phyloP scores from a whole-genome alignment of 2,888 invertebrate genomes.

The Apoda limacodes region DNA sequence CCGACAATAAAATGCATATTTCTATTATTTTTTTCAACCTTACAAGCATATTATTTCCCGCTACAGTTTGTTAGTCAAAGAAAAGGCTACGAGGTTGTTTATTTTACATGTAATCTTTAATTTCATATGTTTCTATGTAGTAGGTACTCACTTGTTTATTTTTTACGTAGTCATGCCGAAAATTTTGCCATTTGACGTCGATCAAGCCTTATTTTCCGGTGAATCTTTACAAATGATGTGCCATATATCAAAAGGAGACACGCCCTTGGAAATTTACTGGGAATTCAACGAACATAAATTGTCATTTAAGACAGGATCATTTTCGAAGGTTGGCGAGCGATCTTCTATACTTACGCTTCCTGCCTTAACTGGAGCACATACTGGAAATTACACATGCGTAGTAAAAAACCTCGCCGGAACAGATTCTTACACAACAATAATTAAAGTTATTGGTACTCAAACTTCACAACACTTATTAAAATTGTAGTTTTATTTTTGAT shows the following conservation, averaged over 20 bases:
- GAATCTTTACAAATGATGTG: slow-evolving; percentile 74
- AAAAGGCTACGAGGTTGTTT: too few relatives aligned
- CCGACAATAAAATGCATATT: slow-evolving; percentile 35
- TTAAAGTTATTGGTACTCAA: slow-evolving; percentile 64
- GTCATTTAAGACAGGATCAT: slow-evolving; percentile 57
- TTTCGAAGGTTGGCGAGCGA: slow-evolving; percentile 51
- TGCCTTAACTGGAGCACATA: slow-evolving; percentile 58
- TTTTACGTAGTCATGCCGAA: slow-evolving; percentile 61
- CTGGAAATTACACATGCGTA: slow-evolving; percentile 70
- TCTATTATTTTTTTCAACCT: slow-evolving; percentile 27
- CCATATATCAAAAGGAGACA: slow-evolving; percentile 74
- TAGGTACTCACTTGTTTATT: slow-evolving; percentile 20
- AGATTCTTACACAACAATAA: slow-evolving; percentile 56
- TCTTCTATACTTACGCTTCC: slow-evolving; percentile 64
- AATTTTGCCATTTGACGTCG: slow-evolving; percentile 74
- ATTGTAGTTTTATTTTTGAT: too few relatives aligned
- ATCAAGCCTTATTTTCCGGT: slow-evolving; percentile 72
- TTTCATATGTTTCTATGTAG: slow-evolving; percentile 25
- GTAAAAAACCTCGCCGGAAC: slow-evolving; percentile 67
- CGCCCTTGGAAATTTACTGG: slow-evolving; percentile 75
- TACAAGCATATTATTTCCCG: slow-evolving; percentile 24
- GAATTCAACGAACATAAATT: slow-evolving; percentile 65
- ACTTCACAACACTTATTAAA: slow-evolving; percentile 5
- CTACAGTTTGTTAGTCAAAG: slow-evolving; percentile 22
- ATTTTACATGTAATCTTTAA: too few relatives aligned